Base-by-base conservation (phyloP, 2,113 vertebrate species). In the Toxotes chatareus region DNA sequence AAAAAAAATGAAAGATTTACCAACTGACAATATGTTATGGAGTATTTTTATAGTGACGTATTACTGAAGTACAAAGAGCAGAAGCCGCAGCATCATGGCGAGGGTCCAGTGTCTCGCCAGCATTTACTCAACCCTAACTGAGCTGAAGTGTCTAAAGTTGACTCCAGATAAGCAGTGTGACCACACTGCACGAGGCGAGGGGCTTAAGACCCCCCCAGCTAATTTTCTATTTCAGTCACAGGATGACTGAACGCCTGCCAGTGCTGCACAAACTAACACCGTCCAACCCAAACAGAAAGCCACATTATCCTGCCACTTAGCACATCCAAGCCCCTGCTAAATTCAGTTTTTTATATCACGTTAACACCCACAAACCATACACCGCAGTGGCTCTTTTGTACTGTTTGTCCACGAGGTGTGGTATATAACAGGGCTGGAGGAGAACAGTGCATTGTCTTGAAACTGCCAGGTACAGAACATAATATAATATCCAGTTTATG, bases 131-230 rank as follows among this genome's bases (percentile, higher is more conserved):
- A 69, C 47, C 53, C 27, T 19, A 23, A 40, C 74, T 31, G 38
- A 47, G 63, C 44, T 23, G 4, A 55, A 72, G 70, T 61, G 63
- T 77, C n/a, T 21, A 69, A 27, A 62, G 76, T 65, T 61, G 84
- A 82, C 74, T 72, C 71, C 53, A 73, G 87, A 91, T 92, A 88
- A 90, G 84, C 77, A 67, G 34, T 19, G 75, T 63, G 68, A 82
- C 53, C 80, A 77, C 83, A 59, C 67, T 61, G 72, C 80, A 59
- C 11, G n/a, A 75, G 76, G 51, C 6, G 17, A 80, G 80, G 80
- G 86, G 84, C 85, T 89, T 89, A 84, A 82, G 80, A 89, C 86
- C 88, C 76, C 88, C 76, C 86, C 84, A 14, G 80, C 73, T 87
- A 76, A 79, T 90, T 88, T 91, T 68, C 76, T 27, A 86, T 90